Percentiles rank a stretch among this genome's conserved stretches.
Evolutionary conservation across 2,113 vertebrate species (phyloP).

Genomic region (Anarrhichthys ocellatus): DNA sequence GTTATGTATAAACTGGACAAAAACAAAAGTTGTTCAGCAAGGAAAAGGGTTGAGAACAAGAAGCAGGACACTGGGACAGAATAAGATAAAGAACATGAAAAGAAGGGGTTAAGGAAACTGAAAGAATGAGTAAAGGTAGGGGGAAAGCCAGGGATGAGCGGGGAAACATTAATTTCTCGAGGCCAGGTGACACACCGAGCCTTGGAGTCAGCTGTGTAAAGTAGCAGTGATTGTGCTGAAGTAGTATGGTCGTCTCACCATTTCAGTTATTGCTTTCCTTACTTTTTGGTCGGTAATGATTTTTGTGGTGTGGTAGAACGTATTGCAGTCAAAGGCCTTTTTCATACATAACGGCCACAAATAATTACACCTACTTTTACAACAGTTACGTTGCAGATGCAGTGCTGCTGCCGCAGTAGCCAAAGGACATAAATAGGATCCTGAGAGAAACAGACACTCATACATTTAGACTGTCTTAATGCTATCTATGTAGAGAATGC

Average conservation of each 20-base stretch:
- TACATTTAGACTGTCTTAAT: conserved; percentile 58
- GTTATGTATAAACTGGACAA: conserved; percentile 42
- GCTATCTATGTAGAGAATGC: conserved; percentile 58
- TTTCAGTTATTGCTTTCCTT: conserved; percentile 74
- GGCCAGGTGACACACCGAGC: conserved; percentile 23
- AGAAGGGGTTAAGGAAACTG: neutral
- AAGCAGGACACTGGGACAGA: conserved; percentile 21
- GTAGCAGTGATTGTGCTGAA: conserved; percentile 78
- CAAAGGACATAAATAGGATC: conserved; percentile 80
- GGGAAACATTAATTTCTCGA: conserved; percentile 64
- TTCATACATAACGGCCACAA: conserved; percentile 55
- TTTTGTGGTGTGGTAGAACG: conserved; percentile 55
- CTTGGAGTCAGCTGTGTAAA: conserved; percentile 58
- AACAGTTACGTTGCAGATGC: conserved; percentile 61
- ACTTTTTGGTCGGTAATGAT: conserved; percentile 78
- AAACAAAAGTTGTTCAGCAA: conserved; percentile 25
- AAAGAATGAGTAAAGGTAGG: conserved; percentile 11
- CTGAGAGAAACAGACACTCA: conserved; percentile 78
- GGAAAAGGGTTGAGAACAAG: conserved; percentile 22
- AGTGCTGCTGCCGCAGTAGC: conserved; percentile 62
- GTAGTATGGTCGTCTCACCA: conserved; percentile 53
- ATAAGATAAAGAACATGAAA: conserved; percentile 8
- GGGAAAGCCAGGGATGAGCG: conserved; percentile 21
- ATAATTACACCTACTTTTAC: conserved; percentile 54
- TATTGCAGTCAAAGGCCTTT: conserved; percentile 76